Conservation (phyloP, 2,797 vertebrate genomes). For the Enteromius afrohamiltoni region DNA sequence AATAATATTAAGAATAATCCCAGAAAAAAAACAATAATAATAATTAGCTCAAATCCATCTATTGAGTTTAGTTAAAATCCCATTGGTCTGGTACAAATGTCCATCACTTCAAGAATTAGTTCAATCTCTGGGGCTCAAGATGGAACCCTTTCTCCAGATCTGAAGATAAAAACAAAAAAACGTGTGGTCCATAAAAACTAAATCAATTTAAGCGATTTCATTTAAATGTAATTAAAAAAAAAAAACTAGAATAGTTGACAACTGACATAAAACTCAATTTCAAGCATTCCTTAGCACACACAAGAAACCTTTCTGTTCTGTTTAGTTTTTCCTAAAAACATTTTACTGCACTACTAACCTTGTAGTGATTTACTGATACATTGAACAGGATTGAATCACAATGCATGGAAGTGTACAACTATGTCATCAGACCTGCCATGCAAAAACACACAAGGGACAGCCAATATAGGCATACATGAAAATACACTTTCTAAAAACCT, state of each 20-base stretch:
- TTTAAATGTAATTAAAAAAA: neutral
- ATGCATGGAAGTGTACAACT: slow-evolving; percentile 25
- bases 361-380: slow-evolving; percentile 20
- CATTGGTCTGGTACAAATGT: slow-evolving; percentile 10
- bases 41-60: too few species aligned
- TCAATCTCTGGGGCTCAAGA: slow-evolving; percentile 1
- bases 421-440: slow-evolving; percentile 29
- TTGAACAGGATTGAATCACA: slow-evolving; percentile 5
- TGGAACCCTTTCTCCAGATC: slow-evolving; percentile 7
- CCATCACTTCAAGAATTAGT: slow-evolving; percentile 18
- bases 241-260: neutral
- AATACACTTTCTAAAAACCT: slow-evolving; percentile 34
- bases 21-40: neutral
- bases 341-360: neutral
- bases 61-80: neutral
- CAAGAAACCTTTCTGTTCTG: slow-evolving; percentile 1
- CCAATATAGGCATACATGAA: slow-evolving; percentile 36
- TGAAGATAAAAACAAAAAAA: neutral
- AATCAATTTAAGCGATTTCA: neutral
- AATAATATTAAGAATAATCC: neutral
- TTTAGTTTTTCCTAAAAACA: slow-evolving; percentile 3
- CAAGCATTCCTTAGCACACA: slow-evolving; percentile 19
- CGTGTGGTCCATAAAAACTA: neutral
- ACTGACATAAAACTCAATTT: slow-evolving; percentile 22
- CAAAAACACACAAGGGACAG: slow-evolving; percentile 19